Evolutionary conservation across 2,113 vertebrate species (phyloP).

Genomic region (Tursiops truncatus): DNA sequence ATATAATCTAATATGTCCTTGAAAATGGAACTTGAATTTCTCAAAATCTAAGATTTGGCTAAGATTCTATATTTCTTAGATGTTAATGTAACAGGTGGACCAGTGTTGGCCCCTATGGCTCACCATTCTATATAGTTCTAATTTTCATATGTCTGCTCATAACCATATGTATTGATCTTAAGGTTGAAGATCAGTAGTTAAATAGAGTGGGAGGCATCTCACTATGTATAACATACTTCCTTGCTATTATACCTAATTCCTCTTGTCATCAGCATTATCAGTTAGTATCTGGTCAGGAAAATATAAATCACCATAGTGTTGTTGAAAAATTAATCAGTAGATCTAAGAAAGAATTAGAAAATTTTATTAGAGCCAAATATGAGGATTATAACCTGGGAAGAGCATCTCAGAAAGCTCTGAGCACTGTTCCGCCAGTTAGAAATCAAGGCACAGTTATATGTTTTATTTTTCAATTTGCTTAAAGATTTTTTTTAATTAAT

Average conservation of each 20-base stretch:
- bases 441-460: background rate
- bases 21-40: background rate
- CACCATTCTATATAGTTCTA: background rate
- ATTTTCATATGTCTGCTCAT: background rate
- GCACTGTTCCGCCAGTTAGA: background rate
- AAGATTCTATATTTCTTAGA: background rate
- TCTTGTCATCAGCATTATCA: background rate
- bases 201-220: background rate
- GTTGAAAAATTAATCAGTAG: background rate
- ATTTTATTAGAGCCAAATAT: background rate
- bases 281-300: background rate
- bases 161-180: background rate
- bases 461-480: too few relatives aligned
- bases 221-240: background rate
- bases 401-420: background rate
- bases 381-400: background rate
- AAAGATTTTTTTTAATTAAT: too few relatives aligned
- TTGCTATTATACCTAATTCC: background rate
- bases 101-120: background rate
- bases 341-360: background rate
- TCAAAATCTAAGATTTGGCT: background rate
- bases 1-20: background rate
- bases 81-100: background rate
- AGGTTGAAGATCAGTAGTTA: background rate
- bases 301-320: background rate